Evolutionary conservation across 2,888 invertebrate genomes (phyloP).

Genomic region (Endotricha flammealis): DNA sequence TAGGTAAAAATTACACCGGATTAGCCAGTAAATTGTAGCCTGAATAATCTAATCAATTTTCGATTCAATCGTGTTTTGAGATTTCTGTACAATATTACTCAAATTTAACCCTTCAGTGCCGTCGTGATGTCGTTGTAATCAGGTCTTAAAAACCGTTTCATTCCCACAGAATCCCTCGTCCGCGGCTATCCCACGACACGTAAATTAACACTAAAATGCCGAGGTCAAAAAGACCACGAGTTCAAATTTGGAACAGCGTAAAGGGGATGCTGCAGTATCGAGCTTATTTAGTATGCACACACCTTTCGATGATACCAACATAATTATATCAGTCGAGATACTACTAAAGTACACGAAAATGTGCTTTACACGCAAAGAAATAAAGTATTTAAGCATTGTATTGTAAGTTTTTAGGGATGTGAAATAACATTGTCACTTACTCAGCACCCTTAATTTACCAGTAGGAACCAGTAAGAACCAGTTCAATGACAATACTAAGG

Average conservation of each 20-base stretch:
- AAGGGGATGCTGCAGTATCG: conserved; percentile 65
- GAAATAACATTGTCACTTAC: conserved; percentile 30
- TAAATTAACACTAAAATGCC: conserved; percentile 44
- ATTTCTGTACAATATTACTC: not conserved
- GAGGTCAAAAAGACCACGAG: conserved; percentile 64
- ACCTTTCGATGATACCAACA: conserved; percentile 53
- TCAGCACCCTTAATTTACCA: conserved; percentile 66
- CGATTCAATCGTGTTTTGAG: too few species aligned
- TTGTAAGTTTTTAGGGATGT: conserved; percentile 4
- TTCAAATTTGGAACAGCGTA: conserved; percentile 52
- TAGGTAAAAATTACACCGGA: too few species aligned
- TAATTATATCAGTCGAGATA: conserved; percentile 11
- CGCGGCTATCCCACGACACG: conserved; percentile 60
- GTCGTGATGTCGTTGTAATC: conserved; percentile 6
- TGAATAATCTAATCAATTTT: too few species aligned
- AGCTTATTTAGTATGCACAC: conserved; percentile 69
- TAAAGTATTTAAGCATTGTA: conserved; percentile 22
- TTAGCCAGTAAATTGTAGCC: too few species aligned
- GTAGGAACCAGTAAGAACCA: conserved; percentile 62
- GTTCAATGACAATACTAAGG: conserved; percentile 60
- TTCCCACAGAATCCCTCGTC: conserved; percentile 65
- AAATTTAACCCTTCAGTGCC: conserved; percentile 10
- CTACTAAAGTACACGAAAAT: conserved; percentile 21
- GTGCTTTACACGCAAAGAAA: conserved; percentile 21
- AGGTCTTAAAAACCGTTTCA: conserved; percentile 14